Conservation (phyloP, 2,888 invertebrate species). For the Amphipyra tragopoginis region DNA sequence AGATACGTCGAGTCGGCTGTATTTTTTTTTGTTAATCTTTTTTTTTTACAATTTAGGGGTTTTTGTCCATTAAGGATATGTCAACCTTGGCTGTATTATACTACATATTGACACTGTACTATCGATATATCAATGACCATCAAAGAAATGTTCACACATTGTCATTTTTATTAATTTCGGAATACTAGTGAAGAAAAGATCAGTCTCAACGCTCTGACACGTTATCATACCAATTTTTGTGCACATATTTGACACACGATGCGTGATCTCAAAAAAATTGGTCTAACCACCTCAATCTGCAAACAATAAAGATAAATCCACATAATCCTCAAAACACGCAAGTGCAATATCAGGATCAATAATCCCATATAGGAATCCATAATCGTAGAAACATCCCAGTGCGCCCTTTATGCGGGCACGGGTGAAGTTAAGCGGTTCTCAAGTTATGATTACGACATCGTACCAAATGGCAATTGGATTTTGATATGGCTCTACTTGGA, state of each 20-base stretch:
- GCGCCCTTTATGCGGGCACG: constrained; percentile 30
- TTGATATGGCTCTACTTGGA: constrained; percentile 43
- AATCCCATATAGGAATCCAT: constrained; percentile 23
- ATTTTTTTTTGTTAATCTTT: no score
- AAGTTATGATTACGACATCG: constrained; percentile 46
- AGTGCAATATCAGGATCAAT: constrained; percentile 41
- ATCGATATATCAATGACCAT: no score
- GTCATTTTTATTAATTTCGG: no score
- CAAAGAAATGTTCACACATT: no score
- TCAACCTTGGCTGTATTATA: no score
- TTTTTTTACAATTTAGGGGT: no score
- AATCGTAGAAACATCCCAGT: constrained; percentile 42
- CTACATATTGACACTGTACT: no score
- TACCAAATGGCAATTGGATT: constrained; percentile 40
- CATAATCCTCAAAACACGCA: constrained; percentile 23
- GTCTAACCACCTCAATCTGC: background rate
- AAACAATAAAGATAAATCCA: constrained; percentile 35
- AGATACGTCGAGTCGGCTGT: no score
- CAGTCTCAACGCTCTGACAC: no score
- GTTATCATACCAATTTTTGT: background rate
- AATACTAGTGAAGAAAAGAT: no score
- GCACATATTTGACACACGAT: background rate
- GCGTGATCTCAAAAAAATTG: background rate
- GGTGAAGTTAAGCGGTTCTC: constrained; percentile 48
- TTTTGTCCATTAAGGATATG: no score